phyloP scores from a whole-genome alignment of 2,888 invertebrate genomes.

The Gastrophysa polygoni region DNA sequence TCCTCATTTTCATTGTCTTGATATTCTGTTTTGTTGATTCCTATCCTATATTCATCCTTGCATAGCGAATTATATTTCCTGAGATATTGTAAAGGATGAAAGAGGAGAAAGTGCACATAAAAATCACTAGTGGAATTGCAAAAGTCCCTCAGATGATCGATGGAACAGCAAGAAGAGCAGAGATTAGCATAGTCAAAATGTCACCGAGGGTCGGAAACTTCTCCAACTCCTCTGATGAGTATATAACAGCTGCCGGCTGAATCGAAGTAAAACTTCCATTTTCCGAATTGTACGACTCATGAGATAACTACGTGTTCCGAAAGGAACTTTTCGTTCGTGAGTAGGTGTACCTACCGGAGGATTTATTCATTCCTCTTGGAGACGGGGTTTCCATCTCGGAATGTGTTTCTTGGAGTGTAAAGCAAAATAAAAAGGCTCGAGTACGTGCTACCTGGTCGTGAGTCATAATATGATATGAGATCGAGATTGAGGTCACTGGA shows the following conservation, averaged over 20 bases:
- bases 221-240: constrained; percentile 52
- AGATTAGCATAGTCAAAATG: constrained; percentile 37
- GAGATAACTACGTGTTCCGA: constrained; percentile 40
- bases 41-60: too few species aligned
- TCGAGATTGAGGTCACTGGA: not conserved
- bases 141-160: not conserved
- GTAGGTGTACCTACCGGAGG: constrained; percentile 24
- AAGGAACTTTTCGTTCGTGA: constrained; percentile 36
- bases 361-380: constrained; percentile 25
- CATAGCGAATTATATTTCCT: too few species aligned
- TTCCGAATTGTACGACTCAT: constrained; percentile 38
- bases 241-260: constrained; percentile 52
- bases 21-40: too few species aligned
- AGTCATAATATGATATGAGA: not conserved
- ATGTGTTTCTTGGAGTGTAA: constrained; percentile 20
- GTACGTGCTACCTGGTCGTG: constrained; percentile 5
- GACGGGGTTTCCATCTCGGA: constrained; percentile 14
- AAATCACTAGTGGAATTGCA: too few species aligned
- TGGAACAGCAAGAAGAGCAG: not conserved
- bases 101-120: too few species aligned
- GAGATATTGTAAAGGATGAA: too few species aligned
- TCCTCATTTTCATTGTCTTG: too few species aligned
- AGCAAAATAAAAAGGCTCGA: constrained; percentile 12
- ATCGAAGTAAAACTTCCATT: constrained; percentile 49
- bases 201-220: constrained; percentile 49